Base-by-base conservation (phyloP, 2,888 invertebrate genomes). In the Allophyes oxyacanthae region DNA sequence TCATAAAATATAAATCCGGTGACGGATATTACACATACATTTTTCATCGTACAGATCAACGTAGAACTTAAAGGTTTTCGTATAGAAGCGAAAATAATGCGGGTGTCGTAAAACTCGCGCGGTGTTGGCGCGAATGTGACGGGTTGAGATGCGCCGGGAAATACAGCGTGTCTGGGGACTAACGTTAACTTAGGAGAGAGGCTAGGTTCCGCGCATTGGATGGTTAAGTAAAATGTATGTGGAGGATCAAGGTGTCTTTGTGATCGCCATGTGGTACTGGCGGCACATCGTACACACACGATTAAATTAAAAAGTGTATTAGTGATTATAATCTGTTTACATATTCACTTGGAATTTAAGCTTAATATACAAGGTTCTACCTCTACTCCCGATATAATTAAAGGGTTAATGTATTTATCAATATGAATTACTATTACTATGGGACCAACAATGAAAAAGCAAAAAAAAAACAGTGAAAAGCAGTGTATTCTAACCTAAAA, bases 41-140 rank as follows among this genome's bases (percentile, higher is more conserved):
- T 71, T 75, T 71, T 71, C 72, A 75, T 72, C 49, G 46, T 44
- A 45, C 55, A 75, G 61, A 71, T 65, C 61, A 61, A 54, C 51
- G 40, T 40, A 37, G 56, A 65, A 65, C 45, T 70, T 70, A 75
- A n/a, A 71, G 57, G 57, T 65, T 72, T 56, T 75, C 46, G 48
- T 60, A 51, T 72, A n/a, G n/a, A 67, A 66, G 72, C 72, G 54
- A 51, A 60, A 57, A 60, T 65, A 71, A 75, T 55, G 57, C 36
- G 41, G 25, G 15, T 10, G 36, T 71, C 75, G 75, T 71, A 71
- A 71, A 64, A 54, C 65, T 44, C 34, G 67, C 8, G 20, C 14
- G 28, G 37, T n/a, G 15, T 13, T 30, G 36, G 9, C 38, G 45
- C 15, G 14, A 9, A 46, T 32, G 36, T 58, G 60, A 40, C 43